A percentile compares a stretch with the other conserved stretches of the same genome.
Conservation (phyloP, 2,888 invertebrate genomes). For the Abrostola triplasia region DNA sequence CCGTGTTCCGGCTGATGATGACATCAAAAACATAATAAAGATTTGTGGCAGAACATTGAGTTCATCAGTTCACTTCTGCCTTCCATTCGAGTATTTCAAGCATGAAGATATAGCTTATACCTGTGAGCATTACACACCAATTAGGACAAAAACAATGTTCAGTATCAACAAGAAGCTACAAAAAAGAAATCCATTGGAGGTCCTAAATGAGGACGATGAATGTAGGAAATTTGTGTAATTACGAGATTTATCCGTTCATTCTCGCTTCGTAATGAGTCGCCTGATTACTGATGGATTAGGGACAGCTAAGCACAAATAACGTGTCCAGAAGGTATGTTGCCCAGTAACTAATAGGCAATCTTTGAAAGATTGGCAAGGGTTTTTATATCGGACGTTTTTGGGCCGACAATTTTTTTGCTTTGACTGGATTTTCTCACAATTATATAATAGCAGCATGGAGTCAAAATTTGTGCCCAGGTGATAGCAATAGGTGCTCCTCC, state of each 20-base stretch:
- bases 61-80: no score
- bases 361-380: slow-evolving; percentile 65
- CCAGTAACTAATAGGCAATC: slow-evolving; percentile 71
- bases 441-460: no score
- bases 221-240: slow-evolving; percentile 47
- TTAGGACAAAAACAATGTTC: slow-evolving; percentile 36
- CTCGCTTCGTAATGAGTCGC: slow-evolving; percentile 44
- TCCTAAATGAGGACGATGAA: slow-evolving; percentile 24
- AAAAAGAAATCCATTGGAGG: slow-evolving; percentile 25
- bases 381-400: slow-evolving; percentile 60
- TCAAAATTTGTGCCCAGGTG: background rate
- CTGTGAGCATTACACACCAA: background rate
- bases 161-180: background rate
- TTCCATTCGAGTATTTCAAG: no score
- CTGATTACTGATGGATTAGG: slow-evolving; percentile 58
- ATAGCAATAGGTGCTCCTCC: no score
- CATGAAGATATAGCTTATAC: background rate
- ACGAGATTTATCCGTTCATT: slow-evolving; percentile 54
- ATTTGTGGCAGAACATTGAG: no score
- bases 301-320: slow-evolving; percentile 56
- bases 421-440: background rate
- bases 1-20: no score
- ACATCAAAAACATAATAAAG: no score
- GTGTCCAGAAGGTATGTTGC: slow-evolving; percentile 62
- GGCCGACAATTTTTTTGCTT: background rate